A percentile compares a stretch with the other conserved stretches of the same genome.
phyloP scores from a whole-genome alignment of 2,113 vertebrate genomes.

The Corythoichthys haematopterus region DNA sequence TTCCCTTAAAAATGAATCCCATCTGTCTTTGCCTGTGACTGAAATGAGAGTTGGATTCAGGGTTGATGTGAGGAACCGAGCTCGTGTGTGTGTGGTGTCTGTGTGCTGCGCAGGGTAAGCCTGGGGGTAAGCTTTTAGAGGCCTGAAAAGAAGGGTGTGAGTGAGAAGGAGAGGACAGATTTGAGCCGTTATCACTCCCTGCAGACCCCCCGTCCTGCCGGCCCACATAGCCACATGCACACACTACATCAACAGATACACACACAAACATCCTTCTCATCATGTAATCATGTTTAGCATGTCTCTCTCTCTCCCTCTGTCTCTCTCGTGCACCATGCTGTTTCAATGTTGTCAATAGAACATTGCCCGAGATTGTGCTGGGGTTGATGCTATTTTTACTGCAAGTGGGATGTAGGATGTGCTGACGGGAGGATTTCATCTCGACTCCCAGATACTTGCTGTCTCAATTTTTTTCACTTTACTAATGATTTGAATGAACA shows the following conservation, averaged over 20 bases:
- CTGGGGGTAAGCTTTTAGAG: conserved; percentile 65
- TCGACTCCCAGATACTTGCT: conserved; percentile 34
- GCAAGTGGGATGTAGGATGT: not conserved
- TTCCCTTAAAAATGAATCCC: conserved; percentile 5
- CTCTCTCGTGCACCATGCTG: conserved; percentile 13
- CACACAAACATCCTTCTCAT: conserved; percentile 21
- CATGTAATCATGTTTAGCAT: conserved; percentile 57
- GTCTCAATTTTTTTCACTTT: conserved; percentile 9
- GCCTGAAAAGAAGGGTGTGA: conserved; percentile 61
- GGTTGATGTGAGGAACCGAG: conserved; percentile 48
- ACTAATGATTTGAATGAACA: conserved; percentile 18
- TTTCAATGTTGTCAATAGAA: conserved; percentile 38
- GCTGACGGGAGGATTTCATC: conserved; percentile 26
- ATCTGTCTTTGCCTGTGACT: conserved; percentile 20
- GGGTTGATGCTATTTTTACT: conserved; percentile 56
- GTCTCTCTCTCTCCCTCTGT: conserved; percentile 13
- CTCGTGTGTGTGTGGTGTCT: conserved; percentile 17
- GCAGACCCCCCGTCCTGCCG: conserved; percentile 63
- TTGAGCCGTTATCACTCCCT: conserved; percentile 64
- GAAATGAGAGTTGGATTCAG: conserved; percentile 46
- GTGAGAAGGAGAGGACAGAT: conserved; percentile 67
- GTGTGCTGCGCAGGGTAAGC: conserved; percentile 43
- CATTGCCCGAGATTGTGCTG: conserved; percentile 35
- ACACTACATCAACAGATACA: conserved; percentile 1
- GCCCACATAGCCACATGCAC: conserved; percentile 19